Base-by-base conservation (phyloP, 2,113 vertebrate species). In the Isichthys henryi region DNA sequence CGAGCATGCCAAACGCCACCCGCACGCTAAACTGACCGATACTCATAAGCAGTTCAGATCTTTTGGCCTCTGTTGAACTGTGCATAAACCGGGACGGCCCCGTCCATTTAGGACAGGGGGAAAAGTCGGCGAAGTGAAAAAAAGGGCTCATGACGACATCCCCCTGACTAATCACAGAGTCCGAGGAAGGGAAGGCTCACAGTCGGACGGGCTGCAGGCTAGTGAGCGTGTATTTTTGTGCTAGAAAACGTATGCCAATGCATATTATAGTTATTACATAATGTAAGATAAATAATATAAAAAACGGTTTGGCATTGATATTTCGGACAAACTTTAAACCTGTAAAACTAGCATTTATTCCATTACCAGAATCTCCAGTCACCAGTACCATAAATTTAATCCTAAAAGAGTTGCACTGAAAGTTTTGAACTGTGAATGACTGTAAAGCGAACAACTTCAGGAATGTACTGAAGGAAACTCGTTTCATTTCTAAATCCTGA, bases 91-190 rank as follows among this genome's bases (percentile, higher is more conserved):
- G 89, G 94, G 92, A 92, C 94, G 94, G 93, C 74, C 93, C 94
- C 94, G 95, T 96, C 95, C 95, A 96, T 95, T 94, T 94, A 95
- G 94, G 92, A 94, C 94, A 89, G 92, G 88, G 83, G 62, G 90
- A 46, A 89, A n/a, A 89, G 91, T 91, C 92, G 90, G 90, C 92
- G 52, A n/a, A n/a, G 13, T 35, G 21, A 87, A 87, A 87, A 87
- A 88, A 88, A 93, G 92, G 92, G 93, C 93, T 94, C 94, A 93
- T 95, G 95, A 96, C 94, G 95, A 94, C 93, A 94, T 92, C 91
- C 91, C 88, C 27, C 92, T 92, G 82, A 48, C 39, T 84, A 84
- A 84, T 84, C 82, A 84, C 82, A 84, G 80, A 83, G 82, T 43
- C 45, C 39, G 82, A 21, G 19, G 21, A 84, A n/a, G 45, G 3